Conservation (phyloP, 2,797 vertebrate genomes). For the Hyperoplus immaculatus region DNA sequence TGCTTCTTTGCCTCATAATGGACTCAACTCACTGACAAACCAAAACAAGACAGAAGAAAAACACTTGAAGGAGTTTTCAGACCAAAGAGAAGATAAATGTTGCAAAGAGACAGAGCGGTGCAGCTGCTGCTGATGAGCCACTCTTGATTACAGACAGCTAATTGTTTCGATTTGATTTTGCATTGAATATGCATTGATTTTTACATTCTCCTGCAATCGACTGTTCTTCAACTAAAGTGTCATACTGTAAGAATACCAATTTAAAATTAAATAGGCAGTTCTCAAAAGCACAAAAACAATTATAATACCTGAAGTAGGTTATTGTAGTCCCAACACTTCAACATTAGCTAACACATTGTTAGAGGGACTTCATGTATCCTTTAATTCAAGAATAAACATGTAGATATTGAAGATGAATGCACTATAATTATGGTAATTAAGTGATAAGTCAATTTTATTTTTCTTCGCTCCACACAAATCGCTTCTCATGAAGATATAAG, state of each 20-base stretch:
- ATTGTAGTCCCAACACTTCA: not conserved
- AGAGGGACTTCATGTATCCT: not conserved
- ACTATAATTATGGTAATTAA: constrained; percentile 6
- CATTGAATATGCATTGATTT: constrained; percentile 6
- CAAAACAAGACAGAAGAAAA: constrained; percentile 17
- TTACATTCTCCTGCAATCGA: not conserved
- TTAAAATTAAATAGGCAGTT: constrained; percentile 4
- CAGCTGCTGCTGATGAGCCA: constrained; percentile 22
- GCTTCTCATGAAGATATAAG: not conserved
- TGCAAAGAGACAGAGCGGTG: constrained; percentile 8
- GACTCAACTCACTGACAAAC: not conserved
- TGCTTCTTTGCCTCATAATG: not conserved
- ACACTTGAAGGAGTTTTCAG: constrained; percentile 23
- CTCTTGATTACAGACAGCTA: constrained; percentile 29
- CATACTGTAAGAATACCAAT: not conserved
- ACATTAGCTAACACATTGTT: constrained; percentile 5
- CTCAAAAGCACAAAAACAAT: constrained; percentile 6
- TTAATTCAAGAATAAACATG: constrained; percentile 3
- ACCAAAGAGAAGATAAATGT: constrained; percentile 6
- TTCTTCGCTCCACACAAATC: not conserved
- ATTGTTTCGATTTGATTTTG: constrained; percentile 23
- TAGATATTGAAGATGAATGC: not conserved
- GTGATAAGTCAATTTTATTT: not conserved
- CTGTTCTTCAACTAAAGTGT: not conserved
- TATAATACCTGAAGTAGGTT: constrained; percentile 2